Evolutionary conservation across 2,888 invertebrate species (phyloP).

Genomic region (Xestia xanthographa): DNA sequence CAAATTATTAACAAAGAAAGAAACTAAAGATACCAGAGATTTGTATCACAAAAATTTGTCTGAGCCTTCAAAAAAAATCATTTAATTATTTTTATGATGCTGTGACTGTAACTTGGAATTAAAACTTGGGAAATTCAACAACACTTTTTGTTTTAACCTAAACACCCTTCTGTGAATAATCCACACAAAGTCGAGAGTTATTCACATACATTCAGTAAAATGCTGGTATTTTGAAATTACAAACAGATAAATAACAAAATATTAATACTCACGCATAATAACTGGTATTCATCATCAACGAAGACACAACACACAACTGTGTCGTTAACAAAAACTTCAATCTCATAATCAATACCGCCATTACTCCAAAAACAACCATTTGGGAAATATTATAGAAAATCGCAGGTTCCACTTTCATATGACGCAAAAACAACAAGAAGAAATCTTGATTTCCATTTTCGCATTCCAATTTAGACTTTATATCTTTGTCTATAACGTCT

Average conservation of each 20-base stretch:
- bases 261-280: conserved; percentile 86
- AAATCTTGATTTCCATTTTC: conserved; percentile 38
- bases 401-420: conserved; percentile 87
- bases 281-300: conserved; percentile 91
- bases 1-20: too few relatives aligned
- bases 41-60: too few relatives aligned
- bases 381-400: conserved; percentile 93
- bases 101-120: too few relatives aligned
- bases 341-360: conserved; percentile 95
- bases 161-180: too few relatives aligned
- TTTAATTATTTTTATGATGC: too few relatives aligned
- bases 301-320: conserved; percentile 93
- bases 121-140: too few relatives aligned
- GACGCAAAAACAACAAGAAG: conserved; percentile 75
- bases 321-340: conserved; percentile 95
- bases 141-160: too few relatives aligned
- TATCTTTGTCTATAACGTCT: conserved; percentile 70
- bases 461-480: conserved; percentile 71
- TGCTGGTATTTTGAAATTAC: neutral
- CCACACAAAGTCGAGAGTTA: too few relatives aligned
- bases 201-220: neutral
- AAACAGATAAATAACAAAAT: neutral
- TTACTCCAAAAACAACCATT: conserved; percentile 92
- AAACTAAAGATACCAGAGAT: too few relatives aligned
- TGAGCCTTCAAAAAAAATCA: too few relatives aligned